These are phyloP conservation scores for Iguana delicatissima DNA, from an alignment of 2,797 vertebrate species.

Conservation along the genomic window DNA sequence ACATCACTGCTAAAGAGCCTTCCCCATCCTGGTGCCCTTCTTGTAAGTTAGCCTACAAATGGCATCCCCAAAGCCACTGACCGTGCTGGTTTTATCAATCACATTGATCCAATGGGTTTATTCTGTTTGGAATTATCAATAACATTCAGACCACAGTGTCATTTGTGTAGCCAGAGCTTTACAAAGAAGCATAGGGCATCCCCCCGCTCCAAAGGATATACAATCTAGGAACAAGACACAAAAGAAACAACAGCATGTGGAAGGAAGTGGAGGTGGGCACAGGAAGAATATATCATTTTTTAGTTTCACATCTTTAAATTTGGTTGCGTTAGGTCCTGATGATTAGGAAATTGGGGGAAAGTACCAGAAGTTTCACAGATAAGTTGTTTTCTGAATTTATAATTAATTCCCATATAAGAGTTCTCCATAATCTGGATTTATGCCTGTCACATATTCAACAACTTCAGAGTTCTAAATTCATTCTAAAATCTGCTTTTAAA, in stretches of 20 bases:
- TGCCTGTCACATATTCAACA: background rate
- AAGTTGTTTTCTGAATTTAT: background rate
- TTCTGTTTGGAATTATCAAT: no score
- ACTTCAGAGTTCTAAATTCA: background rate
- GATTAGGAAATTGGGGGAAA: background rate
- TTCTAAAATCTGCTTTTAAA: background rate
- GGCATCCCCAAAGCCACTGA: background rate
- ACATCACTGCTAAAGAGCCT: background rate
- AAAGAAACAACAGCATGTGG: background rate
- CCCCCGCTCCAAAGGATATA: background rate
- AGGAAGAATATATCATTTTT: background rate
- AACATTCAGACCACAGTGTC: background rate
- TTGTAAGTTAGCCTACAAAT: background rate
- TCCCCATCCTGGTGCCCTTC: background rate
- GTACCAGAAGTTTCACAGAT: background rate
- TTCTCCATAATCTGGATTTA: background rate
- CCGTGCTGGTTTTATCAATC: background rate
- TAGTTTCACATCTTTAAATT: background rate
- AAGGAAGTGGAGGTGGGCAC: background rate
- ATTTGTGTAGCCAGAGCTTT: background rate
- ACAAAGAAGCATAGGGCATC: background rate
- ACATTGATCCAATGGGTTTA: no score
- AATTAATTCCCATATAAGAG: background rate
- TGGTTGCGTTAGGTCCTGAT: background rate
- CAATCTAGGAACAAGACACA: background rate